Conservation (phyloP, 2,797 vertebrate genomes). For the Oryzias sinensis region DNA sequence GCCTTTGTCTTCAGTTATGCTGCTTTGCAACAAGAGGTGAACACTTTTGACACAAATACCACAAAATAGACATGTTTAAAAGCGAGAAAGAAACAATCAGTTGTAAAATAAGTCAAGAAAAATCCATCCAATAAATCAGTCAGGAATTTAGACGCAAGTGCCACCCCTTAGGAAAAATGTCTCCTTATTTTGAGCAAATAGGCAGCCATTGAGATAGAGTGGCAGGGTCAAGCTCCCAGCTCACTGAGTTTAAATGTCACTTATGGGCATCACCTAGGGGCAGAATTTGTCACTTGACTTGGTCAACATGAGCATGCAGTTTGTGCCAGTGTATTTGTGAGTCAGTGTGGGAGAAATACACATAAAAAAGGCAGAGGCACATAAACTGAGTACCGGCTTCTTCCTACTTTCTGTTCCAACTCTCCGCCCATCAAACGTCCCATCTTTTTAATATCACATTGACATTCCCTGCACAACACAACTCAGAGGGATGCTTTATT, state of each 20-base stretch:
- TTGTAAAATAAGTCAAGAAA: constrained; percentile 8
- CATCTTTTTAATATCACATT: constrained; percentile 59
- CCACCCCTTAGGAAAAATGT: constrained; percentile 16
- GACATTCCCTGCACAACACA: constrained; percentile 44
- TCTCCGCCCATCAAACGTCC: constrained; percentile 58
- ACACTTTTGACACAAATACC: constrained; percentile 9
- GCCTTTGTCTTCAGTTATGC: constrained; percentile 6
- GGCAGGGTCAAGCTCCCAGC: constrained; percentile 64
- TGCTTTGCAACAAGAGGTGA: constrained; percentile 15
- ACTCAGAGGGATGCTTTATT: constrained; percentile 62
- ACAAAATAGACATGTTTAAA: no score
- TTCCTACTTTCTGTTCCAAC: constrained; percentile 48
- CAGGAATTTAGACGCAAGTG: no score
- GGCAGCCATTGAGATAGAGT: constrained; percentile 44
- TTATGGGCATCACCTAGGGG: constrained; percentile 59
- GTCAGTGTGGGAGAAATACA: constrained; percentile 20
- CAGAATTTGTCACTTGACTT: constrained; percentile 46
- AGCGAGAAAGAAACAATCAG: not conserved
- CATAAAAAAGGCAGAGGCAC: not conserved
- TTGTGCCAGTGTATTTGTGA: constrained; percentile 13
- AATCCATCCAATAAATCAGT: not conserved
- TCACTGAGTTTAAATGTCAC: constrained; percentile 73
- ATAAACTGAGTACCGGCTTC: constrained; percentile 35
- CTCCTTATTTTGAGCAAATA: constrained; percentile 33
- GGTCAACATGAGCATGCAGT: constrained; percentile 34